Evolutionary conservation across 2,888 invertebrate species (phyloP), one percentile per base, ranked within the genome.

Genomic region (Drosophila phalerata): DNA sequence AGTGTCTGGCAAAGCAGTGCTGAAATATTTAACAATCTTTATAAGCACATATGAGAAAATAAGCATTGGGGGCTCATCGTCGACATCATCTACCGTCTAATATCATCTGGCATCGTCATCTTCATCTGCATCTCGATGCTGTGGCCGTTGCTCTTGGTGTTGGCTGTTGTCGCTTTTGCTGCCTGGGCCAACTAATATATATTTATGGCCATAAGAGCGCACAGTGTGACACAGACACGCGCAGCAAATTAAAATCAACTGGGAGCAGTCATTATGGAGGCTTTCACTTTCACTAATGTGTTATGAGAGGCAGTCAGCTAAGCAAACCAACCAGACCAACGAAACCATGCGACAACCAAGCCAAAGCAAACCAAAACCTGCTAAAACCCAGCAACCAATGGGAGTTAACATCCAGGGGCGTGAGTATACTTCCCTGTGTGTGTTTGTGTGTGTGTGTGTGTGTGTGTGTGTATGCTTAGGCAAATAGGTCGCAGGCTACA

Each of bases 201-300:
- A 84, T 88, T 70, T 84, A 89, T 80, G 84, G 68, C 37, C 74
- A 52, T 81, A 72, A 87, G 88, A 68, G 77, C 58, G 66, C 77
- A 65, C 68, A 63, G 79, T 71, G 78, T 72, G 71, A 77, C 79
- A 80, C 87, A 79, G 88, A 86, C 85, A 81, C 89, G 81, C 76
- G 76, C 79, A 73, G 74, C 76, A 81, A 86, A 90, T 90, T 83
- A 86, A 86, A 85, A 86, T 88, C 90, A 90, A 88, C 85, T 89
- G 89, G 89, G 90, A 90, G 79, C 77, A 78, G 90, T 90, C 85
- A 89, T 90, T 89, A 81, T 75, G 90, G 82, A 87, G 77, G 79
- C 90, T 89, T 87, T 87, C 86, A 85, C 84, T 86, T 86, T 84
- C 81, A 74, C 89, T 86, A 89, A 86, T 86, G 85, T 90, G 85